phyloP scores from a whole-genome alignment of 2,888 invertebrate species.

The Copidosoma aretas region DNA sequence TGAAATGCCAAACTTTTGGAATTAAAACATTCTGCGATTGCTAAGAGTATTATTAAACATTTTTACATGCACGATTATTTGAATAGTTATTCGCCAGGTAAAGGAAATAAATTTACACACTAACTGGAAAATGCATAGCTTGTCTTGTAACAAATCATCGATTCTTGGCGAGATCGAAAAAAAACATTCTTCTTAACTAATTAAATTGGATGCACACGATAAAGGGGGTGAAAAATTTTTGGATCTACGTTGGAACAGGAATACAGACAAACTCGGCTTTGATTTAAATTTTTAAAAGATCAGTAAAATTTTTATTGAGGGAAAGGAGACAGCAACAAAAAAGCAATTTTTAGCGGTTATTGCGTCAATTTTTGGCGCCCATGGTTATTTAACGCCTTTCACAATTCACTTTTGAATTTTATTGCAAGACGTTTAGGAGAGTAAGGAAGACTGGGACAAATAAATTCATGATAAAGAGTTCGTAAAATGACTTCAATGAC shows the following conservation, averaged over 20 bases:
- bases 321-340: not conserved
- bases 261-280: not conserved
- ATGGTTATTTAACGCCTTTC: no score
- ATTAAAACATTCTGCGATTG: slow-evolving; percentile 40
- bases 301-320: not conserved
- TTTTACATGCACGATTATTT: slow-evolving; percentile 45
- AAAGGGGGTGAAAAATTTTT: not conserved
- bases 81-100: not conserved
- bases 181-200: not conserved
- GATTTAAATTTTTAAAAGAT: not conserved
- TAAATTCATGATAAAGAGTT: not conserved
- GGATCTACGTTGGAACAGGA: not conserved
- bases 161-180: not conserved
- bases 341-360: not conserved
- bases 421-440: no score
- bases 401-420: no score
- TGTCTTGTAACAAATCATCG: not conserved
- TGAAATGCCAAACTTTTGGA: slow-evolving; percentile 42
- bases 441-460: not conserved
- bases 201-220: not conserved
- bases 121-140: not conserved
- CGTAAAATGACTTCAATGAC: not conserved
- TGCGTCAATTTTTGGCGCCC: not conserved
- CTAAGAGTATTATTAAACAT: slow-evolving; percentile 40
- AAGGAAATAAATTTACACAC: not conserved